Evolutionary conservation across 1,140 invertebrate species (phyloP).

Genomic region (Araneus ventricosus): DNA sequence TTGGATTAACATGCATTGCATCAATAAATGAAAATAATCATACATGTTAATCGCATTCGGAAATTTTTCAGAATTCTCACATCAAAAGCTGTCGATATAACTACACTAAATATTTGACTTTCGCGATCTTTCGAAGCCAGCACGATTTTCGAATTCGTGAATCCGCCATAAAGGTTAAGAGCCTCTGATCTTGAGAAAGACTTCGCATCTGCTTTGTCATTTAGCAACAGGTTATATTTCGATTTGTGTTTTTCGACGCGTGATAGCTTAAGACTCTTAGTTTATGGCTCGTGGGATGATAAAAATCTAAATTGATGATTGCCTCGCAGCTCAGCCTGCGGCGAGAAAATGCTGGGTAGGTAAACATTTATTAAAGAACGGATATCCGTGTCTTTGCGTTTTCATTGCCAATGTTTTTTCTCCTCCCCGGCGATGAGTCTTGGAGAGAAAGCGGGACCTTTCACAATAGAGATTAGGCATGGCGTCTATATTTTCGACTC

Average conservation of each 20-base stretch:
- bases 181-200: background rate
- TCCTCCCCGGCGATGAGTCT: background rate
- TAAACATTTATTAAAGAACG: slow-evolving; percentile 22
- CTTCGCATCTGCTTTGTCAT: background rate
- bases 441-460: slow-evolving; percentile 3
- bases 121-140: no score
- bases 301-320: background rate
- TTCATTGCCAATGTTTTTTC: background rate
- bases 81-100: no score
- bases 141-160: no score
- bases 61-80: no score
- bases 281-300: background rate
- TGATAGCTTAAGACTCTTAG: background rate
- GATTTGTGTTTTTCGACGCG: background rate
- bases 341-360: background rate
- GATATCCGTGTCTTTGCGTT: slow-evolving; percentile 25
- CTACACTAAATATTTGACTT: no score
- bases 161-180: background rate
- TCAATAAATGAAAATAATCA: no score
- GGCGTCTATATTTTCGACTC: background rate
- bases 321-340: no score
- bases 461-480: slow-evolving; percentile 4
- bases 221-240: background rate
- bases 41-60: no score
- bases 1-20: no score